A percentile compares a stretch with the other conserved stretches of the same genome.
Conservation (phyloP, 2,888 invertebrate genomes). For the Drosophila paracracens region DNA sequence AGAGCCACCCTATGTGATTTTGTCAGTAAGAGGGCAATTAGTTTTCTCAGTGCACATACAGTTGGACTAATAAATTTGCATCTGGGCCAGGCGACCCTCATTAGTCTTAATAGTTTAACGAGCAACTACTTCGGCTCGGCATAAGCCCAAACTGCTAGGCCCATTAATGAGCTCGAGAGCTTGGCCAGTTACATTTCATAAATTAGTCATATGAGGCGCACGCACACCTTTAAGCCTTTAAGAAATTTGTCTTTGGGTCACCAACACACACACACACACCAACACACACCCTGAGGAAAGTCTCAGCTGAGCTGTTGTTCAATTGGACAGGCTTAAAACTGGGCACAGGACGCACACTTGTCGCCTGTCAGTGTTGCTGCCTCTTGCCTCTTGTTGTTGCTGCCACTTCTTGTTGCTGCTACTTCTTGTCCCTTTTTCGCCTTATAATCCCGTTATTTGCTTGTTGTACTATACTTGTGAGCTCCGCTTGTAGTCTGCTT, state of each 20-base stretch:
- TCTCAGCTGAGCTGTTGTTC: constrained; percentile 38
- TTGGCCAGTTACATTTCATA: constrained; percentile 66
- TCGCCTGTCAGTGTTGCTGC: constrained; percentile 67
- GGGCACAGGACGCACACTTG: constrained; percentile 66
- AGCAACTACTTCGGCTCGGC: constrained; percentile 36
- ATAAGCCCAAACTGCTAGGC: constrained; percentile 8
- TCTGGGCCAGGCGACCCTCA: constrained; percentile 61
- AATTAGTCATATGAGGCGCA: constrained; percentile 52
- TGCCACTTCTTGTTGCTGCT: not conserved
- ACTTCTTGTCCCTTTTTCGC: constrained; percentile 34
- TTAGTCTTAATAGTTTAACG: constrained; percentile 76
- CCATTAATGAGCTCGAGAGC: constrained; percentile 60
- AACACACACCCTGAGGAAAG: not conserved
- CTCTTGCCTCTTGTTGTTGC: constrained; percentile 15
- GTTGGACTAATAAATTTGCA: constrained; percentile 58
- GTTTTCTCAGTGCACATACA: constrained; percentile 3
- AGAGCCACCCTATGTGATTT: not conserved
- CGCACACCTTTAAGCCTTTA: constrained; percentile 65
- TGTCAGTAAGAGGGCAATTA: not conserved
- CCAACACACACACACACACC: constrained; percentile 4
- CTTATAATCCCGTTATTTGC: constrained; percentile 72
- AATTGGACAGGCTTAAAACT: constrained; percentile 32
- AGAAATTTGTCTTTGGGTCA: constrained; percentile 66
- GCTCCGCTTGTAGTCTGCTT: constrained; percentile 47
- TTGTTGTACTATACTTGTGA: constrained; percentile 55